phyloP scores from a whole-genome alignment of 2,113 vertebrate genomes.

The Myanophis thanlyinensis region DNA sequence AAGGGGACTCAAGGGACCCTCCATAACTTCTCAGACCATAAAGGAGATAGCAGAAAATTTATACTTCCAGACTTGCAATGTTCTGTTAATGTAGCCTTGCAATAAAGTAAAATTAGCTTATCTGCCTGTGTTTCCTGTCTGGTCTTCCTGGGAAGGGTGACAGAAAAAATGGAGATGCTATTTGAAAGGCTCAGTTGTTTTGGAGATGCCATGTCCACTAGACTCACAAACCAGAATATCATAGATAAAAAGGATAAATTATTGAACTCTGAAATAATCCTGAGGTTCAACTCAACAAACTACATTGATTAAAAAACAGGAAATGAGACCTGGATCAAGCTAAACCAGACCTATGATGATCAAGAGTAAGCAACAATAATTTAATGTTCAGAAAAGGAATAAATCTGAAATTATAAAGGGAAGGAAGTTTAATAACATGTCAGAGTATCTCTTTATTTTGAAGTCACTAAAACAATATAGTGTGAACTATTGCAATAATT shows the following conservation, averaged over 20 bases:
- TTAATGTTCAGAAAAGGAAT: background rate
- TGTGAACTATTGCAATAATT: too few species aligned
- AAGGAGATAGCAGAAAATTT: too few species aligned
- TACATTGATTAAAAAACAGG: background rate
- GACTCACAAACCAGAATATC: background rate
- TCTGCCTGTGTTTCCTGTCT: too few species aligned
- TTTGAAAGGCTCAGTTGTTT: background rate
- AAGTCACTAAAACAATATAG: too few species aligned
- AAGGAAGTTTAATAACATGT: background rate
- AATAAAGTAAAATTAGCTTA: too few species aligned
- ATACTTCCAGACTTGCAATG: too few species aligned
- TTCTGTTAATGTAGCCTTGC: too few species aligned
- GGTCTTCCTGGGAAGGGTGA: too few species aligned
- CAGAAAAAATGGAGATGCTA: background rate
- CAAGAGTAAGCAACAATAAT: background rate
- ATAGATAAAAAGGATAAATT: background rate
- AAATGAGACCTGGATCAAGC: background rate
- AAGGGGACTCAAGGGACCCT: background rate
- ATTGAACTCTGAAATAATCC: background rate
- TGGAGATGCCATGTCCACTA: background rate
- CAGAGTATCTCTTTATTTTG: background rate
- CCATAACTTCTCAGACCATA: background rate
- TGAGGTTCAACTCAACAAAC: background rate
- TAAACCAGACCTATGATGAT: background rate
- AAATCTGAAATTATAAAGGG: background rate